Evolutionary conservation across 2,797 vertebrate species (phyloP).

Genomic region (Oceanodroma leucorhoa): DNA sequence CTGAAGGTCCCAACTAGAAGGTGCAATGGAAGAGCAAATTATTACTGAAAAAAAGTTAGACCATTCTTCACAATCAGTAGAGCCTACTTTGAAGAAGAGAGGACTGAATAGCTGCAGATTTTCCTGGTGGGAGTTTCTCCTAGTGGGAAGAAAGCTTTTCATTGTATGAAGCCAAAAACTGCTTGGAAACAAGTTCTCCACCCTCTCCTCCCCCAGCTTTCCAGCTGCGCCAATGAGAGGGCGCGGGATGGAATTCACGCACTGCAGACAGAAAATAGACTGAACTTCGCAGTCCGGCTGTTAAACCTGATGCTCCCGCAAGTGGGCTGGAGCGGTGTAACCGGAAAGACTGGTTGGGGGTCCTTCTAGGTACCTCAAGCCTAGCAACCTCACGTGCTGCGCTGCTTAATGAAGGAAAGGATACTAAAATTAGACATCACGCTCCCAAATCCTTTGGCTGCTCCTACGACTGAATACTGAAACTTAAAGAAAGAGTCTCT

Average conservation of each 20-base stretch:
- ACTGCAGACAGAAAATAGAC: conserved; percentile 40
- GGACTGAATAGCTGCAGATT: conserved; percentile 55
- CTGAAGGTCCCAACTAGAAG: conserved; percentile 17
- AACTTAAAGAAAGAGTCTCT: not conserved
- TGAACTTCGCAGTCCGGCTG: conserved; percentile 56
- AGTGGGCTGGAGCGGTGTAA: conserved; percentile 55
- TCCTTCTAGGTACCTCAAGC: not conserved
- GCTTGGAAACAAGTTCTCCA: conserved; percentile 70
- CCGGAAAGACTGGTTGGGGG: conserved; percentile 63
- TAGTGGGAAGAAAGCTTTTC: conserved; percentile 67
- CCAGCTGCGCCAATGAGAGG: conserved; percentile 69
- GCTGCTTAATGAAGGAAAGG: not conserved
- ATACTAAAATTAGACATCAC: not conserved
- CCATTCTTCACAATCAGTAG: not conserved
- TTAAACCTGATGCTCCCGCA: conserved; percentile 61
- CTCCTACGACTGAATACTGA: not conserved
- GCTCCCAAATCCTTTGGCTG: not conserved
- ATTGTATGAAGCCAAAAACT: conserved; percentile 74
- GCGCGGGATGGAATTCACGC: conserved; percentile 63
- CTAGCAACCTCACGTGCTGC: not conserved
- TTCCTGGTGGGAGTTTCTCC: conserved; percentile 66
- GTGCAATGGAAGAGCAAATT: conserved; percentile 62
- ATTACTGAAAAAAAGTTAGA: not conserved
- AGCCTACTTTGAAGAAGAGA: conserved; percentile 42
- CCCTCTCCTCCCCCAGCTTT: conserved; percentile 70